Conservation (phyloP, 2,888 invertebrate genomes). For the Conops quadrifasciatus region DNA sequence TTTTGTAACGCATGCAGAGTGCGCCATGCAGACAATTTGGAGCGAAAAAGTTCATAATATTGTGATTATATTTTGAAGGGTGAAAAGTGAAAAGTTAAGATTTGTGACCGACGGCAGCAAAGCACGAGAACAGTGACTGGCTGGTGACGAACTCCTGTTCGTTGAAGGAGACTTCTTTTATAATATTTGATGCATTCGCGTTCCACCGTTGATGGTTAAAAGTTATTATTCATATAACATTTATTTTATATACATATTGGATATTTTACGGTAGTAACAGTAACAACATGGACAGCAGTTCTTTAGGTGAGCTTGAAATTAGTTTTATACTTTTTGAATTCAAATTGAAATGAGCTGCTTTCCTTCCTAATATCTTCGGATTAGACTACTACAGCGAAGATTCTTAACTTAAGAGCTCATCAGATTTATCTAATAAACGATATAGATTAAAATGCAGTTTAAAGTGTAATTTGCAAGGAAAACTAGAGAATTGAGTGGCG, state of each 20-base stretch:
- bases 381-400: too few species aligned
- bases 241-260: constrained; percentile 10
- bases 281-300: constrained; percentile 43
- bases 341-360: constrained; percentile 41
- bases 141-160: constrained; percentile 4
- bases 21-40: constrained; percentile 4
- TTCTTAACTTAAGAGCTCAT: too few species aligned
- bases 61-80: constrained; percentile 13
- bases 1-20: neutral
- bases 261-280: neutral
- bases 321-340: constrained; percentile 36
- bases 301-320: constrained; percentile 44
- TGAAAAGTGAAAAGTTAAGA: too few species aligned
- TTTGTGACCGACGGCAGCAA: constrained; percentile 6
- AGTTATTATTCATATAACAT: neutral
- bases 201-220: neutral
- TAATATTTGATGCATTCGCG: neutral
- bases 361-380: too few species aligned
- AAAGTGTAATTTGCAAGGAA: too few species aligned
- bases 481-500: too few species aligned
- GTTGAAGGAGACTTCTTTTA: neutral
- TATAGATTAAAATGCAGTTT: too few species aligned
- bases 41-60: constrained; percentile 21
- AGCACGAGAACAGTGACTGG: neutral
- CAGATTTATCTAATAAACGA: too few species aligned